Evolutionary conservation across 2,797 vertebrate species (phyloP).

Genomic region (Xenops minutus): DNA sequence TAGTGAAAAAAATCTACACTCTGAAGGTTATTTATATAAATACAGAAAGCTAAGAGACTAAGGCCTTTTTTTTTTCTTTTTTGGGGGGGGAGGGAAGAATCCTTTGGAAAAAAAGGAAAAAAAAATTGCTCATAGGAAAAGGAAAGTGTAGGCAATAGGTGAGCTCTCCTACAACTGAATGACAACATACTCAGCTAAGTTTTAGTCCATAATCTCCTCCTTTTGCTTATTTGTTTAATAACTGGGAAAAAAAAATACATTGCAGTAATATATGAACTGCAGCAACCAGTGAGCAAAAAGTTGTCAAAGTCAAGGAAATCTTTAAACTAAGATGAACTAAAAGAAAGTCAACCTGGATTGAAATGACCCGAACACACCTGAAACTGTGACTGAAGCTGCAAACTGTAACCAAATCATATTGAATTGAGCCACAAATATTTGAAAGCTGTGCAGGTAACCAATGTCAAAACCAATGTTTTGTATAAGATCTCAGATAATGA

Average conservation of each 20-base stretch:
- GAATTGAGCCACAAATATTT: neutral
- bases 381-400: neutral
- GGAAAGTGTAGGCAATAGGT: neutral
- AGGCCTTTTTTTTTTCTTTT: neutral
- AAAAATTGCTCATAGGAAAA: neutral
- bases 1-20: neutral
- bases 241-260: neutral
- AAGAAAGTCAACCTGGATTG: neutral
- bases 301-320: neutral
- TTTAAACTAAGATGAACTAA: neutral
- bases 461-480: neutral
- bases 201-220: neutral
- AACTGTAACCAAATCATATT: neutral
- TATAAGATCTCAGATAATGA: neutral
- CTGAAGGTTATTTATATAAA: neutral
- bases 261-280: neutral
- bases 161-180: neutral
- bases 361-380: neutral
- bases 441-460: neutral
- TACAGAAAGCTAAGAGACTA: neutral
- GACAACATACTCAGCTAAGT: neutral
- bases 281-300: neutral
- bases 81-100: neutral
- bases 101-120: neutral
- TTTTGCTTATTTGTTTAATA: neutral